Conservation (phyloP, 2,888 invertebrate genomes). For the Chaetogeoica ovagalla region DNA sequence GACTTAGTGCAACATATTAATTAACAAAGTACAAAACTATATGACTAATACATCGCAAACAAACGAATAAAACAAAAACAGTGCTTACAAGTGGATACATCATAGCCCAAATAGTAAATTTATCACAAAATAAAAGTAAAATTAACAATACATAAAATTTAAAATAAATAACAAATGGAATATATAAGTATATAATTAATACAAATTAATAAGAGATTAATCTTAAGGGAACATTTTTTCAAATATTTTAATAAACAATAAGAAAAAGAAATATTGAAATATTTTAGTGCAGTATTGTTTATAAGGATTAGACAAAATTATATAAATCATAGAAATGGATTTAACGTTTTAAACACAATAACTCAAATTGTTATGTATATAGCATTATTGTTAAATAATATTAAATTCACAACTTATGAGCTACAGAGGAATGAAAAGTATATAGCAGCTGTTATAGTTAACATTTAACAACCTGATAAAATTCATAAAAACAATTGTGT, state of each 20-base stretch:
- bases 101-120: neutral
- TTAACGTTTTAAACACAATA: neutral
- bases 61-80: conserved; percentile 11
- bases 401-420: neutral
- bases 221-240: neutral
- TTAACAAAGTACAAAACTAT: conserved; percentile 12
- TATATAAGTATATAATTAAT: neutral
- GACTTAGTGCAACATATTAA: conserved; percentile 9
- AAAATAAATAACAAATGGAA: conserved; percentile 29
- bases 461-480: conserved; percentile 27
- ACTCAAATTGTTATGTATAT: neutral
- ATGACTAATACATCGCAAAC: conserved; percentile 14
- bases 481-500: conserved; percentile 19
- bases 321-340: neutral
- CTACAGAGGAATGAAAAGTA: conserved; percentile 6
- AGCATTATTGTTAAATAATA: neutral
- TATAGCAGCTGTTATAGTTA: conserved; percentile 1
- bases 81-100: conserved; percentile 33
- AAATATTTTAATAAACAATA: conserved; percentile 24
- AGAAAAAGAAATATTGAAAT: conserved; percentile 24
- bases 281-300: conserved; percentile 15
- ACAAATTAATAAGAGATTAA: conserved; percentile 24
- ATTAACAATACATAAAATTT: conserved; percentile 44
- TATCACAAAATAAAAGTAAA: conserved; percentile 24
- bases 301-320: conserved; percentile 1